phyloP scores from a whole-genome alignment of 2,888 invertebrate species.

The Leucophenga maculata region DNA sequence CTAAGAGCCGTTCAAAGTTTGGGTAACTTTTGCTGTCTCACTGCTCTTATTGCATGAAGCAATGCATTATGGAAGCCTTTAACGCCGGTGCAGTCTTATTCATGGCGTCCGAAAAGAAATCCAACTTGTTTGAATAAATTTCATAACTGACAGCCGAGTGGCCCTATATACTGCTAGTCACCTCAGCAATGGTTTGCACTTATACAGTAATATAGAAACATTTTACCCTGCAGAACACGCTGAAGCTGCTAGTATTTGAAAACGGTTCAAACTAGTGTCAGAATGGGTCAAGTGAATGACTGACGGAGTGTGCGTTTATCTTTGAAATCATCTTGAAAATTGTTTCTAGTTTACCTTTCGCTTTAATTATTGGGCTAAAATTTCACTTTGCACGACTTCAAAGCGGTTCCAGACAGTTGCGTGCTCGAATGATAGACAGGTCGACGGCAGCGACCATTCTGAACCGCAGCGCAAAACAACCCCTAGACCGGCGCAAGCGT shows the following conservation, averaged over 20 bases:
- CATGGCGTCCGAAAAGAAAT: conserved; percentile 29
- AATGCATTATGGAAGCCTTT: conserved; percentile 8
- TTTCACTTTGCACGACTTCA: not conserved
- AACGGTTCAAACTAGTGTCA: not conserved
- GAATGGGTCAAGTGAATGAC: conserved; percentile 10
- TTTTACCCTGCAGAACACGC: not conserved
- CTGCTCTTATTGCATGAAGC: not conserved
- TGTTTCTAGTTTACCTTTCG: conserved; percentile 65
- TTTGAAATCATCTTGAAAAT: conserved; percentile 62
- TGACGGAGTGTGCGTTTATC: conserved; percentile 44
- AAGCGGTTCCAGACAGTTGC: conserved; percentile 59
- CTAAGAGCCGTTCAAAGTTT: too few species aligned
- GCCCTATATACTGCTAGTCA: not conserved
- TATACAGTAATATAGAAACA: too few species aligned
- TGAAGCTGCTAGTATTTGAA: not conserved
- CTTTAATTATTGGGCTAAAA: conserved; percentile 64
- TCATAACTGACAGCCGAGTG: not conserved
- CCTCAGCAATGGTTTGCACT: too few species aligned
- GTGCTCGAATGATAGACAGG: conserved; percentile 38
- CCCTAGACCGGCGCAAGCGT: conserved; percentile 6
- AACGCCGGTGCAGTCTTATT: conserved; percentile 24
- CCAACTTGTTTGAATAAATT: conserved; percentile 31
- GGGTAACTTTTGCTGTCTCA: conserved; percentile 10
- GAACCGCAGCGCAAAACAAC: conserved; percentile 19
- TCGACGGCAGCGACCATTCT: not conserved